These are phyloP conservation scores for Mormyrus hasselquistii DNA, from an alignment of 2,797 vertebrate species.

Conservation along the genomic window DNA sequence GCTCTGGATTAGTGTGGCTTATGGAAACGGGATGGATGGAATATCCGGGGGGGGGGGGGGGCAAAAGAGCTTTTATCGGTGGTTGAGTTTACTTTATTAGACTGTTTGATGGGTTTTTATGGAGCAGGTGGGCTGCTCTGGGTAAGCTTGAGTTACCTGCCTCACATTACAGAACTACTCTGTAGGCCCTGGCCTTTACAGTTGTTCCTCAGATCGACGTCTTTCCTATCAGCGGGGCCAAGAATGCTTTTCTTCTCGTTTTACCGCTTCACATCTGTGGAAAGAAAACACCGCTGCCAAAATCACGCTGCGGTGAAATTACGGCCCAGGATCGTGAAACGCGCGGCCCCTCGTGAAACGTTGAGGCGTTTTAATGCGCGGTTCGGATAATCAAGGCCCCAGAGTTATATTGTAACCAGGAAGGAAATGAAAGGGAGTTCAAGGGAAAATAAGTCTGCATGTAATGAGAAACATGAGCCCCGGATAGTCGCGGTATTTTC, in stretches of 20 bases:
- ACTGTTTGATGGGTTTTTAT: background rate
- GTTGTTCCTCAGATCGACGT: background rate
- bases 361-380: background rate
- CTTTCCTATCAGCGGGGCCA: constrained; percentile 31
- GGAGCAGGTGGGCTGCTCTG: background rate
- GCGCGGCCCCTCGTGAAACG: background rate
- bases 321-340: constrained; percentile 14
- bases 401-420: background rate
- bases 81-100: background rate
- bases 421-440: background rate
- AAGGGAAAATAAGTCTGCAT: background rate
- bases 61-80: background rate
- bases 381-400: background rate
- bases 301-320: constrained; percentile 20
- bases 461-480: background rate
- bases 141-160: background rate
- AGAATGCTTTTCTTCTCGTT: constrained; percentile 5
- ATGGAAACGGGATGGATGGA: background rate
- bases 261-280: constrained; percentile 35
- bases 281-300: constrained; percentile 15
- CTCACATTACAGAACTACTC: constrained; percentile 3
- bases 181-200: background rate
- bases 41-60: background rate
- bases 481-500: background rate
- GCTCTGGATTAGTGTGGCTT: background rate